phyloP scores from a whole-genome alignment of 1,140 invertebrate genomes.

The Gonatopus flavifemur region DNA sequence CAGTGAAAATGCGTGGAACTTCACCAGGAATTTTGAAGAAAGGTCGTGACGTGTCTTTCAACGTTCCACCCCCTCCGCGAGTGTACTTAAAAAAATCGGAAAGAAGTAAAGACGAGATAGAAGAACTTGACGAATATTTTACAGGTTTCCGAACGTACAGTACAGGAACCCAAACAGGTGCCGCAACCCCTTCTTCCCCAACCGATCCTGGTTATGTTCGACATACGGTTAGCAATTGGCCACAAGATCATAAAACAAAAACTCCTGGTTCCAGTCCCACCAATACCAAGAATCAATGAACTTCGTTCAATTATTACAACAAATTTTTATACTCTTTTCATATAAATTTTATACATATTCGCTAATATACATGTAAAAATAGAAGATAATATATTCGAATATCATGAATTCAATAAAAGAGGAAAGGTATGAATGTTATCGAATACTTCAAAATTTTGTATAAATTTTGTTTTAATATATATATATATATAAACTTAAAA shows the following conservation, averaged over 20 bases:
- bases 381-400: no score
- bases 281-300: constrained; percentile 28
- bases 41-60: constrained; percentile 47
- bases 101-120: constrained; percentile 45
- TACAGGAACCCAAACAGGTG: constrained; percentile 47
- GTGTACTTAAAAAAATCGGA: constrained; percentile 25
- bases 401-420: no score
- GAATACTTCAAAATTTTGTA: background rate
- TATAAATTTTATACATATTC: constrained; percentile 5
- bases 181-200: constrained; percentile 59
- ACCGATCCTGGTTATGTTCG: constrained; percentile 71
- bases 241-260: constrained; percentile 56
- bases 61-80: constrained; percentile 40
- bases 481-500: constrained; percentile 11
- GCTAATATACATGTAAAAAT: background rate
- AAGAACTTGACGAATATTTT: constrained; percentile 55
- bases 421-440: background rate
- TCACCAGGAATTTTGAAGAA: constrained; percentile 45
- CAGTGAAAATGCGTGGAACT: constrained; percentile 45
- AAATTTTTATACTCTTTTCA: constrained; percentile 4
- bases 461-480: background rate
- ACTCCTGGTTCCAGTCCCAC: constrained; percentile 66
- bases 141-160: constrained; percentile 54
- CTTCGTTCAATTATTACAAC: constrained; percentile 3
- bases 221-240: constrained; percentile 69